Conservation (phyloP, 1,140 invertebrate genomes). For the Drosophila nannoptera region DNA sequence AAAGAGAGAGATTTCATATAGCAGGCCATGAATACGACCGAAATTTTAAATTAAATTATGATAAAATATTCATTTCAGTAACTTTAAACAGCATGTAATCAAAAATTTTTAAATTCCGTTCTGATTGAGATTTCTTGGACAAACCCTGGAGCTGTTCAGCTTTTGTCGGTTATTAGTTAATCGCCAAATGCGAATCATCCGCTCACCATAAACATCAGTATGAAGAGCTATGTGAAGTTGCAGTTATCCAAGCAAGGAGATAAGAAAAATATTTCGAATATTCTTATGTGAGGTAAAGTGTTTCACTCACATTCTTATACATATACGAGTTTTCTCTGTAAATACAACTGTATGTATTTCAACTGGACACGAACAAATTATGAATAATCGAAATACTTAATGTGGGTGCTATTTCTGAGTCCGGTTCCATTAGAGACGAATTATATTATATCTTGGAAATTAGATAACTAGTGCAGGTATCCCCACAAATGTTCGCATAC, state of each 20-base stretch:
- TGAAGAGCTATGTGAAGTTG: conserved; percentile 23
- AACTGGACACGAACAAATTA: not conserved
- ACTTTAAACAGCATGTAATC: conserved; percentile 28
- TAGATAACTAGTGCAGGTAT: not conserved
- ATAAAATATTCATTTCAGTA: conserved; percentile 21
- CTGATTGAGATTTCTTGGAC: conserved; percentile 24
- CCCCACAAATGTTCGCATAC: not conserved
- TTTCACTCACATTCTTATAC: not conserved
- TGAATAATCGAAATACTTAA: too few species aligned
- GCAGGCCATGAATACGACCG: not conserved
- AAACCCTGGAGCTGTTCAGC: conserved; percentile 13
- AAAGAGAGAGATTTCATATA: not conserved
- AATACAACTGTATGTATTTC: not conserved
- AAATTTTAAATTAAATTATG: conserved; percentile 7
- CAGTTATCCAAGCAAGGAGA: conserved; percentile 25
- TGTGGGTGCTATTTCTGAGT: too few species aligned
- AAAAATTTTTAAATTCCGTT: conserved; percentile 26
- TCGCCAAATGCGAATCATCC: conserved; percentile 24
- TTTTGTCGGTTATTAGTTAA: conserved; percentile 5
- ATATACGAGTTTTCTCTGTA: not conserved
- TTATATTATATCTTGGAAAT: too few species aligned
- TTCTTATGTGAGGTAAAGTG: conserved; percentile 27
- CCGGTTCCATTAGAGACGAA: too few species aligned
- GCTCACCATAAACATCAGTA: conserved; percentile 15
- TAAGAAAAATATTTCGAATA: conserved; percentile 14